Evolutionary conservation across 2,113 vertebrate genomes (phyloP), one percentile per base, ranked within the genome.

Genomic region (Prionailurus bengalensis): DNA sequence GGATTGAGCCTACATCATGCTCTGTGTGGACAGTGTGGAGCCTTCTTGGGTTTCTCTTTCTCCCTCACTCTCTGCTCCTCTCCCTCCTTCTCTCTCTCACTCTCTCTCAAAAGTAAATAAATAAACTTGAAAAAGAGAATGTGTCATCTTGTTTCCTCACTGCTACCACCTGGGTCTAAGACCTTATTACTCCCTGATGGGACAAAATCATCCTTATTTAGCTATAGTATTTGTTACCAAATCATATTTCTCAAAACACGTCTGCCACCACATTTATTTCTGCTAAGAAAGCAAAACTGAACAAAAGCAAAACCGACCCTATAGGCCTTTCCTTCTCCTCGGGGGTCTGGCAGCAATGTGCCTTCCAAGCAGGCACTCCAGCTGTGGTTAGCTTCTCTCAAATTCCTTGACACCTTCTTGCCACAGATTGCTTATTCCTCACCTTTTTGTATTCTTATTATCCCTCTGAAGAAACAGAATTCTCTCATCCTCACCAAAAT

Each of bases 401-500:
- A 73, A 42, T 61, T 95, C 33, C 31, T 42, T 25, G 14, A 45
- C 53, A 3, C 17, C 79, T 93, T 53, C 39, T 39, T 58, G 17
- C 21, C 39, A 16, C 33, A 73, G 53, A 48, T 4, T 74, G 82
- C 17, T 89, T 81, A 74, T 61, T 66, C 25, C 0, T 27, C 25
- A 73, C 6, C 16, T 58, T 76, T 95, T 87, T 48, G 27, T 58
- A 29, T 9, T 96, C 39, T 82, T 65, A 76, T 1, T 66, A 42
- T 66, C 13, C 17, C 31, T 79, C 4, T 71, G 13, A 65, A 45
- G 36, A 95, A 81, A 88, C 71, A 96, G n/a, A 97, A 68, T 33
- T 58, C 61, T 82, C 92, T 82, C 7, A 76, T 65, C 79, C 19
- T 93, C 55, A 92, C 61, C 48, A 66, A 83, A 96, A 82, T 61